Evolutionary conservation across 1,140 invertebrate genomes (phyloP), one percentile per base, ranked within the genome.

Genomic region (Drosophila orena): DNA sequence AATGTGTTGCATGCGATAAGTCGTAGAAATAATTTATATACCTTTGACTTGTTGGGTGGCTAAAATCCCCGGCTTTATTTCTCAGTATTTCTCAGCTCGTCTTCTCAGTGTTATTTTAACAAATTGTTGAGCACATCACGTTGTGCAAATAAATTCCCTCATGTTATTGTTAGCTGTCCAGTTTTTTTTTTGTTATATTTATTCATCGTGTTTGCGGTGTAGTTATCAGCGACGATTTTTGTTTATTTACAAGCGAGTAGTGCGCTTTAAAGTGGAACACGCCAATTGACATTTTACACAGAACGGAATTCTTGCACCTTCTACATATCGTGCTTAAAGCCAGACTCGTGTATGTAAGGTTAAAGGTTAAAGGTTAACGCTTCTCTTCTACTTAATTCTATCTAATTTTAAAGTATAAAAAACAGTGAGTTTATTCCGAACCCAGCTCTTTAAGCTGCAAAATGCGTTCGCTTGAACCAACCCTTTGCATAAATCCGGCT

Each of bases 201-300:
- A 38, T 66, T 54, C 22, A 30, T 72, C 52, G 44, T 59, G 57
- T 69, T 58, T 73, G 61, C 78, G 49, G 66, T 76, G 58, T 77
- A 74, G 78, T 86, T 86, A 81, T 84, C 77, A 86, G 43, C 66
- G 40, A 14, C 59, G 42, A 70, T 65, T 62, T 64, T 49, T 79
- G 52, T 61, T 65, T 58, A 84, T 75, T 62, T 43, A 53, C 22
- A 56, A 47, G 43, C 30, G 20, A 54, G 24, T 50, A 49, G 20
- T 68, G 50, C 38, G 72, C 71, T 84, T 58, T 57, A 61, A 79
- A 85, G 68, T 81, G 62, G 81, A 69, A 50, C 78, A 86, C 64
- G 73, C 38, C 81, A 85, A 85, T 85, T 85, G 81, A 15, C 73
- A 85, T 66, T 79, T 83, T 79, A 76, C 80, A 66, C 76, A 76